A percentile compares a stretch with the other conserved stretches of the same genome.
These are phyloP conservation scores for Alces alces DNA, from an alignment of 2,113 vertebrate species.

Conservation along the genomic window DNA sequence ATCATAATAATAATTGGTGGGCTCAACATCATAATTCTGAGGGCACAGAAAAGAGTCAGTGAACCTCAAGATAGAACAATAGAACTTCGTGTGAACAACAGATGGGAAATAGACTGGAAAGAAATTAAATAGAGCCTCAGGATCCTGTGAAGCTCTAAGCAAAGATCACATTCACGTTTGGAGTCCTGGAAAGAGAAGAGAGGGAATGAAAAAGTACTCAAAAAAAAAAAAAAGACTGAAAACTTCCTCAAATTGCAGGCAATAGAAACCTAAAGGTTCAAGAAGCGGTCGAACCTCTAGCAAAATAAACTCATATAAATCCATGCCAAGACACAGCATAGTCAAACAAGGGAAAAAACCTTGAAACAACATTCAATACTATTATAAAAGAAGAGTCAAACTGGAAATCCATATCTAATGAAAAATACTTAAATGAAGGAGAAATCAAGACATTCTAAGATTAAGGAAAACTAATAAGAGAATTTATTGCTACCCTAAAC, in stretches of 20 bases:
- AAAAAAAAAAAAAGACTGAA: background rate
- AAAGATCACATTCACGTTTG: background rate
- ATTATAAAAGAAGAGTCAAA: background rate
- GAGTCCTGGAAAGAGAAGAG: background rate
- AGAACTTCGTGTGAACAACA: background rate
- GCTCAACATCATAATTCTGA: background rate
- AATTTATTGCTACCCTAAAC: background rate
- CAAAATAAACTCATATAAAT: background rate
- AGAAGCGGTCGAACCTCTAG: background rate
- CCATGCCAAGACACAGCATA: background rate
- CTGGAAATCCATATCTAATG: background rate
- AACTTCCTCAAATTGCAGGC: background rate
- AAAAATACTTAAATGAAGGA: background rate
- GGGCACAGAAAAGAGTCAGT: background rate
- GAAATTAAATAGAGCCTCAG: background rate
- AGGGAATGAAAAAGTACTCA: background rate
- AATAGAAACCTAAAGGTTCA: background rate
- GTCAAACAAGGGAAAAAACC: background rate
- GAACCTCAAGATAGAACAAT: background rate
- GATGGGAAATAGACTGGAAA: background rate
- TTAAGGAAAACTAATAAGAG: background rate
- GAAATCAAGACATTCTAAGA: background rate
- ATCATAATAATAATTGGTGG: background rate
- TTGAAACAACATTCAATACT: background rate
- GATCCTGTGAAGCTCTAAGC: background rate